A percentile compares a stretch with the other conserved stretches of the same genome.
These are phyloP conservation scores for Pemphigus obesinymphae DNA, from an alignment of 1,140 invertebrate genomes.

Conservation along the genomic window DNA sequence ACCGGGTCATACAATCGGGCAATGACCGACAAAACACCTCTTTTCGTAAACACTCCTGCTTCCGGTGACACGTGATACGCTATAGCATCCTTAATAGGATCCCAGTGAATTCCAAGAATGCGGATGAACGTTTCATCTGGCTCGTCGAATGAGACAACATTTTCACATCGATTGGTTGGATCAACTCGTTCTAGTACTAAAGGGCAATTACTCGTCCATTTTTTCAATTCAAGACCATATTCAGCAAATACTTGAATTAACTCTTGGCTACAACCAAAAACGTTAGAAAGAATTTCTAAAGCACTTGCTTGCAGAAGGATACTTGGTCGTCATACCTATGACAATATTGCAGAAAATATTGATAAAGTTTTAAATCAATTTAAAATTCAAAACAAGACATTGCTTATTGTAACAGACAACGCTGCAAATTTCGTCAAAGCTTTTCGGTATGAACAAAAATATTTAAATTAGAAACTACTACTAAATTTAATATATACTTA, in stretches of 20 bases:
- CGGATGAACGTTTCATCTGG: neutral
- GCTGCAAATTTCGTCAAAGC: neutral
- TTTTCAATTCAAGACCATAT: neutral
- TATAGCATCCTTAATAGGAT: too few species aligned
- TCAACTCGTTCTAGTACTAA: neutral
- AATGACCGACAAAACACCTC: too few species aligned
- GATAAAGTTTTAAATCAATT: neutral
- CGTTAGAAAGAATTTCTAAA: neutral
- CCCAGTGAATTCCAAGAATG: too few species aligned
- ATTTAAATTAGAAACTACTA: too few species aligned
- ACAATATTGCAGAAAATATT: conserved; percentile 1
- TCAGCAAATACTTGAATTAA: neutral
- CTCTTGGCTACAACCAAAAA: neutral
- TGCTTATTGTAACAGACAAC: neutral
- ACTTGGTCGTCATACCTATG: neutral
- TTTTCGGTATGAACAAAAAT: too few species aligned
- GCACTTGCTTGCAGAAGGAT: neutral
- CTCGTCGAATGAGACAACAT: neutral
- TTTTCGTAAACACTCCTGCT: too few species aligned
- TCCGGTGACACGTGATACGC: too few species aligned
- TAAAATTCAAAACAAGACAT: neutral
- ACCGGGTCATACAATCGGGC: conserved; percentile 47
- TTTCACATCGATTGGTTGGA: neutral
- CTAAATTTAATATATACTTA: too few species aligned
- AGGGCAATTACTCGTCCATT: neutral